Evolutionary conservation across 2,888 invertebrate species (phyloP).

Genomic region (Chymomyza amoena): DNA sequence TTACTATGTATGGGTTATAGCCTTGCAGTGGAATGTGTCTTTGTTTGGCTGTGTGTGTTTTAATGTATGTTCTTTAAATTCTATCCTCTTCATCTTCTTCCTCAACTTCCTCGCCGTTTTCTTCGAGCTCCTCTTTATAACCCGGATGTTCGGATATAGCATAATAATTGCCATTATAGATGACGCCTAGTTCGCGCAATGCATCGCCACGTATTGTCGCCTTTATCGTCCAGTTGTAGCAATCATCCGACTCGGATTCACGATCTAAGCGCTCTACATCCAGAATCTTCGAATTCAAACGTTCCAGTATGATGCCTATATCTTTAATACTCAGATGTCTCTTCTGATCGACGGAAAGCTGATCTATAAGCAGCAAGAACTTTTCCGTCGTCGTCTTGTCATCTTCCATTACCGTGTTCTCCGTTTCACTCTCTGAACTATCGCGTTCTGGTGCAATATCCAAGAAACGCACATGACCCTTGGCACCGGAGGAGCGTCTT

Average conservation of each 20-base stretch:
- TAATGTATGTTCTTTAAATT: conserved; percentile 58
- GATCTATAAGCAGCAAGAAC: conserved; percentile 94
- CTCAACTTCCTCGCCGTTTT: conserved; percentile 90
- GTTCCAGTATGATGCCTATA: conserved; percentile 95
- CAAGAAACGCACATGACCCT: conserved; percentile 91
- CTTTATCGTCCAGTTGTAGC: conserved; percentile 98
- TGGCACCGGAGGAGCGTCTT: conserved; percentile 80
- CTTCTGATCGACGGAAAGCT: conserved; percentile 94
- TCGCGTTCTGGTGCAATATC: conserved; percentile 89
- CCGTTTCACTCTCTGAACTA: conserved; percentile 95
- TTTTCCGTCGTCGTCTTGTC: conserved; percentile 93
- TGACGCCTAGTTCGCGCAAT: conserved; percentile 92
- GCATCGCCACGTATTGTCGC: conserved; percentile 95
- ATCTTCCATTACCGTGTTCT: conserved; percentile 95
- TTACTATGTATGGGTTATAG: conserved; percentile 31
- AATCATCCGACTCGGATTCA: conserved; percentile 95
- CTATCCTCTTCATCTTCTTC: conserved; percentile 86
- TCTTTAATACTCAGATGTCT: conserved; percentile 95
- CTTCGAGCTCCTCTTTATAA: conserved; percentile 93
- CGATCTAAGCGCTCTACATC: conserved; percentile 95
- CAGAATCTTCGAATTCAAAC: conserved; percentile 94
- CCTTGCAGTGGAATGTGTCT: conserved; percentile 4
- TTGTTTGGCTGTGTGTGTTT: conserved; percentile 15
- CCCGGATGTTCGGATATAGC: conserved; percentile 97
- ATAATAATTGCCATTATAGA: conserved; percentile 97